Conservation (phyloP, 2,888 invertebrate genomes). For the Scrobipalpa costella region DNA sequence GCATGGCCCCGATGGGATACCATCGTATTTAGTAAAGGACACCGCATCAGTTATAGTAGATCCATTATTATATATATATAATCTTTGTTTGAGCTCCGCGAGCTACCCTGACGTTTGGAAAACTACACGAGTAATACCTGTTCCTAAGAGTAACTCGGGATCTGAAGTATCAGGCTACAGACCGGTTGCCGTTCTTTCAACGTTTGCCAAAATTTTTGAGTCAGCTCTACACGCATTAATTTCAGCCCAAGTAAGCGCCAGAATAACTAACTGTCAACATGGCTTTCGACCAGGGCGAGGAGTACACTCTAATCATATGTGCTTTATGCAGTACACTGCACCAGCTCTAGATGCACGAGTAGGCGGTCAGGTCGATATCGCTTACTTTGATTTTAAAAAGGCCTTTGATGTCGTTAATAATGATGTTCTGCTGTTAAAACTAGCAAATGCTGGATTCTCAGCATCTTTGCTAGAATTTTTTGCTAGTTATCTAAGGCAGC, state of each 20-base stretch:
- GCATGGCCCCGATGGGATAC: not conserved
- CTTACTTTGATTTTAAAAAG: slow-evolving; percentile 18
- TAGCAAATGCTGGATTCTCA: slow-evolving; percentile 17
- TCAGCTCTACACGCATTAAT: slow-evolving; percentile 17
- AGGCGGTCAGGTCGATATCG: slow-evolving; percentile 19
- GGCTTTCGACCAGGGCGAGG: slow-evolving; percentile 23
- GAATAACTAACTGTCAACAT: slow-evolving; percentile 26
- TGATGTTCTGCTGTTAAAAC: slow-evolving; percentile 13
- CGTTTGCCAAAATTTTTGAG: slow-evolving; percentile 26
- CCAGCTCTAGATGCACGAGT: slow-evolving; percentile 3
- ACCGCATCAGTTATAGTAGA: not conserved
- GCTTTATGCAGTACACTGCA: slow-evolving; percentile 12
- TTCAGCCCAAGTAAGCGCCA: slow-evolving; percentile 21
- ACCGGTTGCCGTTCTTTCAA: slow-evolving; percentile 19
- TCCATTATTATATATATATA: slow-evolving; percentile 2
- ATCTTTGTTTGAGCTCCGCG: not conserved
- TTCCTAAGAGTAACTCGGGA: not conserved
- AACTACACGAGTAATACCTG: not conserved
- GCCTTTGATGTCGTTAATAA: slow-evolving; percentile 11
- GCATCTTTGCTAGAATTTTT: slow-evolving; percentile 23
- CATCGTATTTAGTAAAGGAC: not conserved
- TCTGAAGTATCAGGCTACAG: slow-evolving; percentile 9
- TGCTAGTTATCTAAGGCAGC: slow-evolving; percentile 24
- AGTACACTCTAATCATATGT: slow-evolving; percentile 23
- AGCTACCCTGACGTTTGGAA: slow-evolving; percentile 4